Base-by-base conservation (phyloP, 2,888 invertebrate species). In the Zygogramma bicolorata region DNA sequence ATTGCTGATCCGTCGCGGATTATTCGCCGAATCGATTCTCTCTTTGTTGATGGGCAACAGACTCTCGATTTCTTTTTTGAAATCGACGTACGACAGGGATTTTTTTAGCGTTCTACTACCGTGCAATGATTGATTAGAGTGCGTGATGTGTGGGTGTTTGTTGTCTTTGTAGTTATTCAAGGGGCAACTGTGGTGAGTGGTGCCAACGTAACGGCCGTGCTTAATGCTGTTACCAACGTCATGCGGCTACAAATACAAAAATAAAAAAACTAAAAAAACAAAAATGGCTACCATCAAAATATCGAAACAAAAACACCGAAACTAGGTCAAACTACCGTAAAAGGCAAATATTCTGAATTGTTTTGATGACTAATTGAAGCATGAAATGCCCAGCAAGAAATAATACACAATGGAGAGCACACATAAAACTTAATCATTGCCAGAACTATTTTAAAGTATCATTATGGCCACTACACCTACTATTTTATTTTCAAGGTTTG, bases 221-320 rank as follows among this genome's bases (percentile, higher is more conserved):
- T 72, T 75, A 71, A 68, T 73, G 77, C 65, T 70, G 81, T 78
- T 81, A 82, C 81, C 81, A 79, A 81, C 82, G 76, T 80, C 84
- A 85, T 84, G 85, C 85, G 80, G 84, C 86, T 86, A 86, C 82
- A 86, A 85, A 81, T 81, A 83, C 81, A 83, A 83, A 84, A 83
- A 82, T 77, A 78, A 76, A 80, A 76, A 79, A 80, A 76, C 77
- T 25, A 53, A 79, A 77, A 77, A 80, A 75, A 78, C 66, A 60
- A 79, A 77, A 79, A 77, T 80, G 75, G 77, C 81, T 73, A 76
- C 73, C 63, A 57, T 62, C 34, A 68, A 65, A 67, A 58, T 58
- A 66, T 42, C 6, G 13, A 38, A 25, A 31, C 59, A 42, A 68
- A 53, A 60, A 72, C 34, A 40, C 49, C 49, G 65, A 63, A 60